Percentiles rank a stretch among this genome's conserved stretches.
phyloP scores from a whole-genome alignment of 2,888 invertebrate genomes.

The Conops quadrifasciatus region DNA sequence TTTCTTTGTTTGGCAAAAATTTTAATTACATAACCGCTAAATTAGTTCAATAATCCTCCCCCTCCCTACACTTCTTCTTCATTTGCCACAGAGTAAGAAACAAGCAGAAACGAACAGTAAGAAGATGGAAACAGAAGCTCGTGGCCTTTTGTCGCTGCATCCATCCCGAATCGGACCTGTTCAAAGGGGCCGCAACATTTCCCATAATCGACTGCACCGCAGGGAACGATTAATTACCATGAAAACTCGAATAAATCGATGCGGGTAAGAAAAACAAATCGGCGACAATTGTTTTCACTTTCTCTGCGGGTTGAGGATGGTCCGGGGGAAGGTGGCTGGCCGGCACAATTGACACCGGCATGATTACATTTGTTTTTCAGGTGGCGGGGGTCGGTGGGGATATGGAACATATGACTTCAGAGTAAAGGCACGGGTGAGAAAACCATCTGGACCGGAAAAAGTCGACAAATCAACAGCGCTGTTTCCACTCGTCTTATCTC shows the following conservation, averaged over 20 bases:
- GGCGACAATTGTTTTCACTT: constrained; percentile 40
- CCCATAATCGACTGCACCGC: constrained; percentile 44
- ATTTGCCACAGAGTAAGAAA: too few species aligned
- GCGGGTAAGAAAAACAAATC: constrained; percentile 41
- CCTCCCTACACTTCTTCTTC: background rate
- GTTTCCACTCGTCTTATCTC: too few species aligned
- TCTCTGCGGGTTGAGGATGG: constrained; percentile 6
- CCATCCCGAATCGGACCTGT: background rate
- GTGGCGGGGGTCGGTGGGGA: too few species aligned
- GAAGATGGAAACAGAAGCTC: constrained; percentile 18
- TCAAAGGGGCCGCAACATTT: background rate
- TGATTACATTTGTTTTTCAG: constrained; percentile 15
- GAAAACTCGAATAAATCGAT: constrained; percentile 47
- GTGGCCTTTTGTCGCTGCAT: background rate
- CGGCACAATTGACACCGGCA: constrained; percentile 21
- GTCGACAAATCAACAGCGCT: too few species aligned
- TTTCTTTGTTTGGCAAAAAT: background rate
- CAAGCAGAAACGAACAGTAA: too few species aligned
- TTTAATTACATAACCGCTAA: constrained; percentile 4
- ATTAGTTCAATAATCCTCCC: background rate
- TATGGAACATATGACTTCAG: too few species aligned
- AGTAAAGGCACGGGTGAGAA: too few species aligned
- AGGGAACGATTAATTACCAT: constrained; percentile 59
- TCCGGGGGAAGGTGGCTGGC: too few species aligned
- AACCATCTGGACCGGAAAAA: too few species aligned